Conservation (phyloP, 2,113 vertebrate species). For the Cacatua alba region DNA sequence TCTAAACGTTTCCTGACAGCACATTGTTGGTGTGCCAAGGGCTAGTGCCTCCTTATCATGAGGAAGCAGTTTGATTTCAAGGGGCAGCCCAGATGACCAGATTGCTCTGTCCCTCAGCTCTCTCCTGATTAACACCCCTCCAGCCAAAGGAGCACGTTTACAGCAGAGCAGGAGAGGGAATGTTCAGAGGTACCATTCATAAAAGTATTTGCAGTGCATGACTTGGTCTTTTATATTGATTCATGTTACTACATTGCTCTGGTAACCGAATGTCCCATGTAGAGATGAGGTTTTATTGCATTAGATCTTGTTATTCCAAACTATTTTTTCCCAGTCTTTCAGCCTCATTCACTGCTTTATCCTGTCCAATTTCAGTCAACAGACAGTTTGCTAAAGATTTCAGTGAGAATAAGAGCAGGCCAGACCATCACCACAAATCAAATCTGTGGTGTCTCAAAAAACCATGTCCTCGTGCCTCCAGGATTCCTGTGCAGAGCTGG, state of each 20-base stretch:
- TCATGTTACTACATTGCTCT: not conserved
- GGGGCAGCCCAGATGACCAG: not conserved
- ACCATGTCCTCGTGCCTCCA: accelerated
- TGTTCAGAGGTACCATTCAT: not conserved
- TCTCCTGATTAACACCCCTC: not conserved
- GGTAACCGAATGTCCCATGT: not conserved
- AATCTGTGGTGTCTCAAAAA: not conserved
- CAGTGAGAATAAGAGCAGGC: not conserved
- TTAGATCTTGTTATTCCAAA: not conserved
- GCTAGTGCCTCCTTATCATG: not conserved
- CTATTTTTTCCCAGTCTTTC: not conserved
- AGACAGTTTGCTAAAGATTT: not conserved
- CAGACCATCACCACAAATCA: not conserved
- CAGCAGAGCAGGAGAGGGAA: not conserved
- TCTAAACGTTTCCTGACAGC: conserved; percentile 26
- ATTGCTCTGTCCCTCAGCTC: not conserved
- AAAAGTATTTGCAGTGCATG: not conserved
- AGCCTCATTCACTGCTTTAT: not conserved
- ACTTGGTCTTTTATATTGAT: not conserved
- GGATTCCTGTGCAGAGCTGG: not conserved
- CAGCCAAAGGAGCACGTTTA: not conserved
- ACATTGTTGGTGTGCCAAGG: not conserved
- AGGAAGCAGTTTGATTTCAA: conserved; percentile 30
- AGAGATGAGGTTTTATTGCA: not conserved
- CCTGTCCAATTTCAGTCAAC: not conserved